Evolutionary conservation across 2,113 vertebrate species (phyloP), one percentile per base, ranked within the genome.

Genomic region (Pitta sordida): DNA sequence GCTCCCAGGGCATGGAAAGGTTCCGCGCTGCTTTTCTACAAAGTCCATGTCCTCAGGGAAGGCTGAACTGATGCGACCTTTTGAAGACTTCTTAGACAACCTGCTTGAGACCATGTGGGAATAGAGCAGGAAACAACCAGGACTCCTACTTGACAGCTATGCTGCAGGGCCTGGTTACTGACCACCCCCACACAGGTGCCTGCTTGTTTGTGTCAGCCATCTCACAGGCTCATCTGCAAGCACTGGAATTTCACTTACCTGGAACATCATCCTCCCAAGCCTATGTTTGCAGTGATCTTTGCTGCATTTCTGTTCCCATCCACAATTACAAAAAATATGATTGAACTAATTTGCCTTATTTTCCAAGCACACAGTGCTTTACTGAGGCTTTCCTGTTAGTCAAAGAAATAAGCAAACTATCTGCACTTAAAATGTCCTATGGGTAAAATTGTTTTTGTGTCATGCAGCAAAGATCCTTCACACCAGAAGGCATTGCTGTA

Each of bases 281-380:
- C 70, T 21, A 0, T 29, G 51, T 53, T 82, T 76, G 81, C 51
- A 83, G 78, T 21, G 11, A 71, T 68, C 65, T 70, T 71, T 59
- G 74, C 60, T 83, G 90, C 53, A 34, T 39, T 86, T 77, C 80
- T 90, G 39, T 51, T 39, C 62, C n/a, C 44, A 52, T 43, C 68
- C 86, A 68, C 10, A 3, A 71, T 69, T 69, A 93, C 34, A 88
- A 70, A 83, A 88, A 52, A 26, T 15, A 52, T 6, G 1, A 71
- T n/a, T n/a, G n/a, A n/a, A n/a, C n/a, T n/a, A n/a, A n/a, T n/a
- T n/a, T n/a, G n/a, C n/a, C n/a, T n/a, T n/a, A n/a, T n/a, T n/a
- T 39, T 68, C 29, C 83, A 92, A 95, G 76, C 76, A 91, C 53
- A 39, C 64, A n/a, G 41, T 80, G 74, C 74, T 81, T 68, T 64